These are phyloP conservation scores for Sturnus vulgaris DNA, from an alignment of 2,113 vertebrate species.

Conservation along the genomic window DNA sequence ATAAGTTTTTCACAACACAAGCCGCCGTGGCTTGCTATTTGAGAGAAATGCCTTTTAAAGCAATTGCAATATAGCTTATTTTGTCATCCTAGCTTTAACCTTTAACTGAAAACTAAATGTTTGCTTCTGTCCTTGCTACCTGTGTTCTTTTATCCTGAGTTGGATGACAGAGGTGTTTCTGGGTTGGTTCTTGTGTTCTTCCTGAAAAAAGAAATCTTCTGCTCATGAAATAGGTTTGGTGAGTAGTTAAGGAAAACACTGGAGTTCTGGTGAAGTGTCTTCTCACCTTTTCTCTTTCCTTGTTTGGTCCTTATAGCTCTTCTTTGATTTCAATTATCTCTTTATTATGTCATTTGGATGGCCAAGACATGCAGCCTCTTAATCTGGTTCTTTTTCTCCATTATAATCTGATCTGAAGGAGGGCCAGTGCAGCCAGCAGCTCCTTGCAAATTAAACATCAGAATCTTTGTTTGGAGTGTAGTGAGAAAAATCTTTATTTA, in stretches of 20 bases:
- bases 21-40: background rate
- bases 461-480: background rate
- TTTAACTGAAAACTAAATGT: background rate
- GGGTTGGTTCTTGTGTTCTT: background rate
- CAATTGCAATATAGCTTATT: background rate
- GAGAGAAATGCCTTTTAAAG: background rate
- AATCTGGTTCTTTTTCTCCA: background rate
- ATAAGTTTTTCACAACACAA: background rate
- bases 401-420: background rate
- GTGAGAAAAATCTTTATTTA: background rate
- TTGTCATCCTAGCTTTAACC: background rate
- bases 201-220: background rate
- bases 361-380: background rate
- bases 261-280: background rate
- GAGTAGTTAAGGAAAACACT: background rate
- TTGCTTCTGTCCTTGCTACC: background rate
- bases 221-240: accelerated
- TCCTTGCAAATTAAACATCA: background rate
- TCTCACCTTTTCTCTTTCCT: background rate
- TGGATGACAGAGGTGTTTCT: background rate
- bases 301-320: background rate
- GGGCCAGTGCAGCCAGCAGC: background rate
- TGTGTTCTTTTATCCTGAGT: background rate
- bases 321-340: background rate
- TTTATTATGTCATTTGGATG: background rate